phyloP scores from a whole-genome alignment of 2,888 invertebrate species.

The Agrochola litura region DNA sequence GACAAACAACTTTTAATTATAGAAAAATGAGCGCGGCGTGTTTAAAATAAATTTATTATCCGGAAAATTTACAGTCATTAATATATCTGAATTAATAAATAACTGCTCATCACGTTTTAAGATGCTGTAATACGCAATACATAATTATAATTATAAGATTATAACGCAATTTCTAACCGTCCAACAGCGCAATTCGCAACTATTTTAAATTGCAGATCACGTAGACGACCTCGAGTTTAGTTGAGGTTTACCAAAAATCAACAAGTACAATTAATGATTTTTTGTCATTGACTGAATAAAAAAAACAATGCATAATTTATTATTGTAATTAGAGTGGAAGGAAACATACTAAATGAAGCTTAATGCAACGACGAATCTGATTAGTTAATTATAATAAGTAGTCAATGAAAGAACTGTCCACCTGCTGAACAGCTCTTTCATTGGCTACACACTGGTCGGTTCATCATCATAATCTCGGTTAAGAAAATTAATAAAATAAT shows the following conservation, averaged over 20 bases:
- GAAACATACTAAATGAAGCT: neutral
- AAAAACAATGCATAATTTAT: constrained; percentile 18
- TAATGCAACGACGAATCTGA: constrained; percentile 1
- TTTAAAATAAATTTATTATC: constrained; percentile 36
- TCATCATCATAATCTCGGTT: neutral
- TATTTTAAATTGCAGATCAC: constrained; percentile 70
- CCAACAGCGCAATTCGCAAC: constrained; percentile 17
- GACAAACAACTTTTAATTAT: constrained; percentile 55
- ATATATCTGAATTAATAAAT: constrained; percentile 23
- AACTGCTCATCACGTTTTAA: constrained; percentile 17
- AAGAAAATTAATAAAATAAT: constrained; percentile 10
- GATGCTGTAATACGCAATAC: constrained; percentile 4
- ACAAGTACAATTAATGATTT: constrained; percentile 18
- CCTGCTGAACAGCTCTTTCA: neutral
- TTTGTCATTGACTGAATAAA: constrained; percentile 18
- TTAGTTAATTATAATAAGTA: neutral
- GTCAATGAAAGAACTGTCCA: neutral
- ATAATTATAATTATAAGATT: neutral
- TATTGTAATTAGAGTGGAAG: neutral
- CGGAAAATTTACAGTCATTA: constrained; percentile 40
- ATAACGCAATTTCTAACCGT: neutral
- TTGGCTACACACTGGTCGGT: neutral
- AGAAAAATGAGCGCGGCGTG: constrained; percentile 36
- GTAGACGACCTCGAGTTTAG: constrained; percentile 74
- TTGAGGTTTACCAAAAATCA: constrained; percentile 72